Evolutionary conservation across 2,888 invertebrate genomes (phyloP).

Genomic region (Lochmaea capreae): DNA sequence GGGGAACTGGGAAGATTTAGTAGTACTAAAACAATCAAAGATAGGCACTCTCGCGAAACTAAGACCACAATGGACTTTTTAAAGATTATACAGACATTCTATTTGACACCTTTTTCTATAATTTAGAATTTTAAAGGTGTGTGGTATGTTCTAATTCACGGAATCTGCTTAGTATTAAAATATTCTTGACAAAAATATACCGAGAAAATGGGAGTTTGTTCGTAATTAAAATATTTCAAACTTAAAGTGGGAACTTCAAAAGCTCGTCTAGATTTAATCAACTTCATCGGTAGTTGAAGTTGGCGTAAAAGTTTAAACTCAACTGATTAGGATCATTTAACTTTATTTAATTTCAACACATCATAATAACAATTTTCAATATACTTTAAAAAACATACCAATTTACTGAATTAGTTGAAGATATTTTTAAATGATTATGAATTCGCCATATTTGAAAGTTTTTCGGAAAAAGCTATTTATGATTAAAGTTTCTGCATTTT

Average conservation of each 20-base stretch:
- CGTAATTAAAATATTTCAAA: constrained; percentile 16
- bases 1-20: too few species aligned
- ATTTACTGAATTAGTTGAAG: not conserved
- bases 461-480: too few species aligned
- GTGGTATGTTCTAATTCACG: too few species aligned
- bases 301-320: not conserved
- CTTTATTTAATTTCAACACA: constrained; percentile 3
- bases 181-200: not conserved
- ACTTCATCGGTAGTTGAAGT: not conserved
- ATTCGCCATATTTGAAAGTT: not conserved
- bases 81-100: too few species aligned
- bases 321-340: not conserved
- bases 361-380: not conserved
- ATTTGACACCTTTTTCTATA: too few species aligned
- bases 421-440: too few species aligned
- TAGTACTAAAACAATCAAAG: too few species aligned
- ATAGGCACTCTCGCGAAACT: too few species aligned
- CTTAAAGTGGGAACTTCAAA: constrained; percentile 1
- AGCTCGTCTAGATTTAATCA: constrained; percentile 11
- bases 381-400: not conserved
- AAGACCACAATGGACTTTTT: too few species aligned
- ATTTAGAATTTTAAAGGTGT: too few species aligned
- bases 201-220: not conserved
- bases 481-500: too few species aligned
- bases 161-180: not conserved